Base-by-base conservation (phyloP, 37 sponge, comb jelly and placozoan genomes). In the Amphimedon queenslandica region DNA sequence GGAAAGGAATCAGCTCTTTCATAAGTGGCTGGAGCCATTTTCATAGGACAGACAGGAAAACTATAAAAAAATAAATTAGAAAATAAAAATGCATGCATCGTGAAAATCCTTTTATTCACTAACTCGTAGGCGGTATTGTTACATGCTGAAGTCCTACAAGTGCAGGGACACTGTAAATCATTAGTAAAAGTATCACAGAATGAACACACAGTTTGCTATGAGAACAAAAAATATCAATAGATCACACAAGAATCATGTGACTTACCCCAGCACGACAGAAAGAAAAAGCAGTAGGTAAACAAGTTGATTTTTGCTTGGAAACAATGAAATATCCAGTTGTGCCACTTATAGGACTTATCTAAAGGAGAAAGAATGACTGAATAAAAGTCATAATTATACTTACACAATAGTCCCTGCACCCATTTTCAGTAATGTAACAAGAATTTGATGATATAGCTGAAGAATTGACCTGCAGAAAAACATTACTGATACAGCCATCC, bases 311-410 rank as follows among this genome's bases (percentile, higher is more conserved):
- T 25, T 11, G 29, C 18, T 42, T 43, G 13, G 55, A 16, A 1
- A 69, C 64, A 6, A 75, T n/a, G 5, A 69, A 37, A 47, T 76
- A 76, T 24, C 55, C 42, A 57, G 74, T 82, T 20, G 82, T 82
- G 4, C 55, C 76, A 3, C 57, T 67, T 24, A 82, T 82, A n/a
- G 30, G 56, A 36, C 69, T 69, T 21, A 75, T 42, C 82, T 82
- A 41, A 60, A 60, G 23, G 21, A 6, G 21, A n/a, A n/a, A n/a
- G 21, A n/a, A 60, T 60, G 21, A 5, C 8, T 60, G 5, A 47
- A n/a, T n/a, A n/a, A n/a, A n/a, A n/a, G n/a, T n/a, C n/a, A n/a
- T n/a, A n/a, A 47, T 13, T 47, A 8, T 13, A 47, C 51, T 47
- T 47, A 47, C 51, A 47, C 51, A 47, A 13, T 47, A 47, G 51